Evolutionary conservation across 2,797 vertebrate species (phyloP).

Genomic region (Argentina silus): DNA sequence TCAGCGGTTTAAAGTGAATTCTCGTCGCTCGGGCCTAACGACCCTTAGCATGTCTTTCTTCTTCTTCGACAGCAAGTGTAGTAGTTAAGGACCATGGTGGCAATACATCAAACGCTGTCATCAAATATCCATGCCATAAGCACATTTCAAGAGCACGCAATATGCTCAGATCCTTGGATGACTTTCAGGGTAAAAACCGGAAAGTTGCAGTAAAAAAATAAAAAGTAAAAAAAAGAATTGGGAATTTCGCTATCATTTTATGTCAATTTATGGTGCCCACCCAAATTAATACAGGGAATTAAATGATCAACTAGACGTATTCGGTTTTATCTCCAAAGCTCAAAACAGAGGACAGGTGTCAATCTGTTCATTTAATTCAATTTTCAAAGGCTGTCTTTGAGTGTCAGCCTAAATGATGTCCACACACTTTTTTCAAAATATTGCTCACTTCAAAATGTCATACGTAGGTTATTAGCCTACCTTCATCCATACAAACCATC

Average conservation of each 20-base stretch:
- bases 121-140: conserved; percentile 74
- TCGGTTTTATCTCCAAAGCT: background rate
- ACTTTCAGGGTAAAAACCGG: conserved; percentile 70
- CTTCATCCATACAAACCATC: background rate
- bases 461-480: too few relatives aligned
- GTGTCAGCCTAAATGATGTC: background rate
- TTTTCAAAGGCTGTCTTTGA: background rate
- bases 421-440: background rate
- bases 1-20: background rate
- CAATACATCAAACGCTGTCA: conserved; percentile 76
- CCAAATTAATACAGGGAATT: conserved; percentile 40
- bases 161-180: conserved; percentile 57
- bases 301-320: background rate
- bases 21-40: background rate
- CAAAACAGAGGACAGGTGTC: conserved; percentile 11
- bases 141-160: conserved; percentile 74
- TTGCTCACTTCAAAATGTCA: background rate
- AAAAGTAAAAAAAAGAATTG: background rate
- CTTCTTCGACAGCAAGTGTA: conserved; percentile 45
- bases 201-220: conserved; percentile 34
- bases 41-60: conserved; percentile 15
- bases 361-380: conserved; percentile 26
- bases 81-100: conserved; percentile 66
- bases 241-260: background rate
- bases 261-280: conserved; percentile 22